Conservation (phyloP, 1,140 invertebrate genomes). For the Euura lappo region DNA sequence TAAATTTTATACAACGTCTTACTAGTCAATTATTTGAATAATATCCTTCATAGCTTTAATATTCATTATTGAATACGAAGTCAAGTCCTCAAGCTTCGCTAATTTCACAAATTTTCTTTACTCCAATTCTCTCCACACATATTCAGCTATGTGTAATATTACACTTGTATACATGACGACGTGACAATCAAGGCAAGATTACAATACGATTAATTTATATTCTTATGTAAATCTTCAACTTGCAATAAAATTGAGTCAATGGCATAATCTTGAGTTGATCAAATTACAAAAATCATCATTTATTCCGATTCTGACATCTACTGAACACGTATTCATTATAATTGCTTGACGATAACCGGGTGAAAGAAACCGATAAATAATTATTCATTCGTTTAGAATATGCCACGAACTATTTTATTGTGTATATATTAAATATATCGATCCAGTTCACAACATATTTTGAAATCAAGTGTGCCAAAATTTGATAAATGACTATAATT, state of each 20-base stretch:
- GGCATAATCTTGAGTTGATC: not conserved
- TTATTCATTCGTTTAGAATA: not conserved
- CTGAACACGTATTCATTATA: no score
- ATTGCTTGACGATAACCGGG: no score
- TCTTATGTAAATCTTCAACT: not conserved
- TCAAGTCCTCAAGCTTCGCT: no score
- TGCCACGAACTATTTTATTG: not conserved
- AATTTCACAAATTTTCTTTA: not conserved
- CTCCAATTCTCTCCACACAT: not conserved
- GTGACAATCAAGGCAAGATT: conserved; percentile 7
- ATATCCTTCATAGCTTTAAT: not conserved
- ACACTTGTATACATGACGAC: not conserved
- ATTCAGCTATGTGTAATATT: not conserved
- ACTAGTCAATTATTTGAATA: not conserved
- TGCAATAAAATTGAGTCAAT: not conserved
- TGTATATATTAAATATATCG: not conserved
- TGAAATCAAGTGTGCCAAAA: not conserved
- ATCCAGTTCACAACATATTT: not conserved
- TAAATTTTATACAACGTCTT: conserved; percentile 24
- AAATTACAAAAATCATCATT: no score
- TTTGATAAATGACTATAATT: not conserved
- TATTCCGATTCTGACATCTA: no score
- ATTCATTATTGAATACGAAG: not conserved
- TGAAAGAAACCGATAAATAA: no score
- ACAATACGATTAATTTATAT: not conserved